Base-by-base conservation (phyloP, 2,797 vertebrate species). In the Labeo calbasu region DNA sequence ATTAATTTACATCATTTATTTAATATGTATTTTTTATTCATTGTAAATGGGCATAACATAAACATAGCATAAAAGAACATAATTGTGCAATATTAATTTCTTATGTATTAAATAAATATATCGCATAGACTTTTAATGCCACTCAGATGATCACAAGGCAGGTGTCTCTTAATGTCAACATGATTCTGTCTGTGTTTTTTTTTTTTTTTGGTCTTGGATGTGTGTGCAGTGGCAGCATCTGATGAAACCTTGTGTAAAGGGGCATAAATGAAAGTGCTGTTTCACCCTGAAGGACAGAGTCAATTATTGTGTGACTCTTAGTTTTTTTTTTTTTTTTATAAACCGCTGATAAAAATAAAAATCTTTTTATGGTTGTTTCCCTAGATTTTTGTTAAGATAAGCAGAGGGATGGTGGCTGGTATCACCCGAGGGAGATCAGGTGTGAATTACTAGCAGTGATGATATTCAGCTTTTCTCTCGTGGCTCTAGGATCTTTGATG, bases 181-280 rank as follows among this genome's bases (percentile, higher is more conserved):
- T 11, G 70, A 77, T 88, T 77, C 50, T 79, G 71, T 69, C 66
- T 79, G 77, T 57, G 17, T 43, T 43, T 43, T 46, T 46, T 43
- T 43, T 83, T 23, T 70, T 3, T 21, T 55, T 69, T 84, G 32
- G 14, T 25, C 21, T n/a, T 63, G 53, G 13, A 25, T 59, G 53
- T 69, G 73, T 48, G 69, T 77, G 57, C 43, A 46, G 46, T 78
- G n/a, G 59, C 10, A 46, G 43, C 57, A 78, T 84, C 75, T 90
- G 84, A 85, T 87, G 80, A 83, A 86, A 87, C 73, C 17, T 48
- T 79, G 53, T 89, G 80, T 84, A 87, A 87, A 71, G 69, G 23
- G 51, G 48, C 57, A 40, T 70, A 73, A 86, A 77, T 69, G 57
- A 59, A 63, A 66, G 79, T 46, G 19, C 51, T 55, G n/a, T 28